These are phyloP conservation scores for Ectobius pallidus DNA, from an alignment of 2,888 invertebrate species.

Conservation along the genomic window DNA sequence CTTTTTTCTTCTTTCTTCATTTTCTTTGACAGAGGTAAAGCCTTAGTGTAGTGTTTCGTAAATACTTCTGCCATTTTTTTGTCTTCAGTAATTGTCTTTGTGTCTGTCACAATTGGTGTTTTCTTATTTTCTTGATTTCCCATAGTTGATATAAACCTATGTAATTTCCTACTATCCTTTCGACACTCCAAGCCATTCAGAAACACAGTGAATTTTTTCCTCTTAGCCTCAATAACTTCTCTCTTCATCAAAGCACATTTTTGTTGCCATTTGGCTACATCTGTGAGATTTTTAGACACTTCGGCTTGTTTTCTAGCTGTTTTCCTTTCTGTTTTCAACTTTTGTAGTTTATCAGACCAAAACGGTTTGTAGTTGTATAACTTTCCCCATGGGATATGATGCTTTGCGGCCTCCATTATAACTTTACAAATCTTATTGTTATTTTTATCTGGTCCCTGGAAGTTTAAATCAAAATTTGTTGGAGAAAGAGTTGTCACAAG, in stretches of 20 bases:
- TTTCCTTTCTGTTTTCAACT: neutral
- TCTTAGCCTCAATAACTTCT: neutral
- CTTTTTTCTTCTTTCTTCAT: too few relatives aligned
- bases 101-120: neutral
- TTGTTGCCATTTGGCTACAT: neutral
- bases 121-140: neutral
- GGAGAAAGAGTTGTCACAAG: neutral
- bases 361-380: neutral
- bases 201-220: neutral
- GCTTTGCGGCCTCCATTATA: neutral
- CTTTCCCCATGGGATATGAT: neutral
- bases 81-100: neutral
- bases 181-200: neutral
- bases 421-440: neutral
- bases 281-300: neutral
- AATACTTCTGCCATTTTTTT: neutral
- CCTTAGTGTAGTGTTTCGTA: slow-evolving; percentile 1
- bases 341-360: neutral
- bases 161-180: neutral
- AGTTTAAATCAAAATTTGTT: neutral
- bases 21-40: neutral
- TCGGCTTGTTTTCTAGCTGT: neutral
- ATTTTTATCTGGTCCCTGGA: neutral
- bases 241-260: neutral
- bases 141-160: neutral